Conservation (phyloP, 2,113 vertebrate species). For the Platycercus adscitus region DNA sequence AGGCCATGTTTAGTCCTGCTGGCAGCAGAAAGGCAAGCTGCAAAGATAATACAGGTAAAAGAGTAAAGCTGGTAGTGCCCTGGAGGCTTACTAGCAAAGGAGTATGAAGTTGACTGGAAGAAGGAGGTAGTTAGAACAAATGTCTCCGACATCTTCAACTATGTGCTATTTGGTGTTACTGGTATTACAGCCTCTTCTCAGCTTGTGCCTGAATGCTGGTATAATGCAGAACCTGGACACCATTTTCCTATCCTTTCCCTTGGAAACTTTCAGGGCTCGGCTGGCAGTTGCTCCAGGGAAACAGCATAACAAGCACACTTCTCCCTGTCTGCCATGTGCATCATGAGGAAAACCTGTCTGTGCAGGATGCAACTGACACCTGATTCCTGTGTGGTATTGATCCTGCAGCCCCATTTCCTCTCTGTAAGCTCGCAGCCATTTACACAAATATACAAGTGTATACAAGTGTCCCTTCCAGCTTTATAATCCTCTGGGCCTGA, state of each 20-base stretch:
- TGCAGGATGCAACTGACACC: not conserved
- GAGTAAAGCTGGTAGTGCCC: not conserved
- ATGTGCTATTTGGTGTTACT: not conserved
- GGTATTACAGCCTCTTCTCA: not conserved
- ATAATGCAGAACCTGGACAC: not conserved
- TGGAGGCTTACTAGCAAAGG: not conserved
- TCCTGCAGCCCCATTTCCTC: not conserved
- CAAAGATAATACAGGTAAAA: not conserved
- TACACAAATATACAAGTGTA: too few species aligned
- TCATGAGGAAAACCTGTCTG: not conserved
- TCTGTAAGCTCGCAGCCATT: not conserved
- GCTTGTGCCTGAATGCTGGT: not conserved
- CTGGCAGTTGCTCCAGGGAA: not conserved
- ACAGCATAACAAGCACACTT: not conserved
- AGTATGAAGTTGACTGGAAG: not conserved
- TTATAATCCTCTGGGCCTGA: not conserved
- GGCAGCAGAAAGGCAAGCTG: not conserved
- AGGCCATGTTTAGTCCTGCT: not conserved
- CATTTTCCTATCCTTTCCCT: not conserved
- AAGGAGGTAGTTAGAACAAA: not conserved
- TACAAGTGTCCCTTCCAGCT: not conserved
- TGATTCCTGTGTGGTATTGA: accelerated
- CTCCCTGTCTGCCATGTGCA: not conserved
- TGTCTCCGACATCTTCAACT: not conserved
- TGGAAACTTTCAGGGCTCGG: not conserved